Conservation (phyloP, 2,888 invertebrate species). For the Bimastos eiseni region DNA sequence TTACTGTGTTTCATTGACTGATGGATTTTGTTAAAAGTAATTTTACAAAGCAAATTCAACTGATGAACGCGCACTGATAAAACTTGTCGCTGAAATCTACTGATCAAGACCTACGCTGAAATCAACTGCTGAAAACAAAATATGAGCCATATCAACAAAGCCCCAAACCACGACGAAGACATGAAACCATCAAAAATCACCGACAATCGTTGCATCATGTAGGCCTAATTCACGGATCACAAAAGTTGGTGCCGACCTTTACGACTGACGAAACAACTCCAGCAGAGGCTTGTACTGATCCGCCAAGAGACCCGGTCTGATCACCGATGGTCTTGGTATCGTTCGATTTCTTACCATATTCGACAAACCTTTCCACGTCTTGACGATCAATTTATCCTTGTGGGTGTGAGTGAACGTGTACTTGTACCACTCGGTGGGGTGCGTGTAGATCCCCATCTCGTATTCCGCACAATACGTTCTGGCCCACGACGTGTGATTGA, state of each 20-base stretch:
- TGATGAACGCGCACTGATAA: no score
- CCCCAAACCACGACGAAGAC: not conserved
- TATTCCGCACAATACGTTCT: constrained; percentile 18
- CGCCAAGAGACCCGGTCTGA: constrained; percentile 23
- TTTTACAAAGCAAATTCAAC: no score
- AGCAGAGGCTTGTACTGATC: not conserved
- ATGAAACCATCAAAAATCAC: not conserved
- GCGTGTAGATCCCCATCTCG: constrained; percentile 28
- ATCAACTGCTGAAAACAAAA: not conserved
- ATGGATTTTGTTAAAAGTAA: no score
- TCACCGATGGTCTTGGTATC: constrained; percentile 16
- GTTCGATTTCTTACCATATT: not conserved
- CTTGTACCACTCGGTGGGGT: constrained; percentile 30
- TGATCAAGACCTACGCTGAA: not conserved
- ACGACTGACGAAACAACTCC: not conserved
- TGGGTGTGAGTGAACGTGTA: constrained; percentile 28
- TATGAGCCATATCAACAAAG: not conserved
- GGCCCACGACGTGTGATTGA: constrained; percentile 26
- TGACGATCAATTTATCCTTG: not conserved
- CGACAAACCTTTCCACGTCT: constrained; percentile 23
- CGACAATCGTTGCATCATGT: no score
- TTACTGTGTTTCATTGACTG: no score
- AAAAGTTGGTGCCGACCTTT: not conserved
- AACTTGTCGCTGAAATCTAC: not conserved
- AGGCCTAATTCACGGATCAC: not conserved